Evolutionary conservation across 2,797 vertebrate species (phyloP).

Genomic region (Falco concolor): DNA sequence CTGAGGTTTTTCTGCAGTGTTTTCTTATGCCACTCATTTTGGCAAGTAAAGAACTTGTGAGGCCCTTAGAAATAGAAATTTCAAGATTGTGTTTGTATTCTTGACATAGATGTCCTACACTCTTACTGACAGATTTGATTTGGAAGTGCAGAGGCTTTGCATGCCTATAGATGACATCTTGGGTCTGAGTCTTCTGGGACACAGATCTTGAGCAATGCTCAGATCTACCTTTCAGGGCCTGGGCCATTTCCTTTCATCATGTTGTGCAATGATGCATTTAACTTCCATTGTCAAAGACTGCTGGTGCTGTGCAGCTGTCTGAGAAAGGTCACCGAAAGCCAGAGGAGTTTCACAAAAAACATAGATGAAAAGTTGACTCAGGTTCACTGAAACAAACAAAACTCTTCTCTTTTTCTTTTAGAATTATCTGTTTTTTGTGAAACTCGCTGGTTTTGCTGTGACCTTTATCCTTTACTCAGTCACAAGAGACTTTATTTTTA

Average conservation of each 20-base stretch:
- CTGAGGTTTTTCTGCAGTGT: background rate
- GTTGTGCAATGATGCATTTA: background rate
- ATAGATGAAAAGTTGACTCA: slow-evolving; percentile 70
- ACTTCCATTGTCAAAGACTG: background rate
- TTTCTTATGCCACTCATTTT: background rate
- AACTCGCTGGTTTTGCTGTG: slow-evolving; percentile 70
- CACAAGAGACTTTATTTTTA: slow-evolving; percentile 25
- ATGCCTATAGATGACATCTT: background rate
- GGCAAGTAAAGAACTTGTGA: background rate
- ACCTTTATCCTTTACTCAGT: slow-evolving; percentile 69
- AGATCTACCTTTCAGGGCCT: background rate
- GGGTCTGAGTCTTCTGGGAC: background rate
- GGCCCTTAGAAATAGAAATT: background rate
- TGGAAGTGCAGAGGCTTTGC: background rate
- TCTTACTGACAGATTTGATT: background rate
- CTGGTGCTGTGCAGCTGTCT: background rate
- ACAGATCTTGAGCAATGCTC: background rate
- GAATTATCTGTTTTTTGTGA: slow-evolving; percentile 73
- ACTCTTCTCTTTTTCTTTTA: slow-evolving; percentile 55
- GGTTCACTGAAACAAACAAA: slow-evolving; percentile 69
- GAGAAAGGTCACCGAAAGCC: slow-evolving; percentile 76
- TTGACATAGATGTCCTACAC: background rate
- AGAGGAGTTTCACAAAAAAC: slow-evolving; percentile 70
- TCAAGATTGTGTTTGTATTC: background rate
- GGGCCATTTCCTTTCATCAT: background rate